phyloP scores from a whole-genome alignment of 1,140 invertebrate genomes.

The Condylostylus longicornis region DNA sequence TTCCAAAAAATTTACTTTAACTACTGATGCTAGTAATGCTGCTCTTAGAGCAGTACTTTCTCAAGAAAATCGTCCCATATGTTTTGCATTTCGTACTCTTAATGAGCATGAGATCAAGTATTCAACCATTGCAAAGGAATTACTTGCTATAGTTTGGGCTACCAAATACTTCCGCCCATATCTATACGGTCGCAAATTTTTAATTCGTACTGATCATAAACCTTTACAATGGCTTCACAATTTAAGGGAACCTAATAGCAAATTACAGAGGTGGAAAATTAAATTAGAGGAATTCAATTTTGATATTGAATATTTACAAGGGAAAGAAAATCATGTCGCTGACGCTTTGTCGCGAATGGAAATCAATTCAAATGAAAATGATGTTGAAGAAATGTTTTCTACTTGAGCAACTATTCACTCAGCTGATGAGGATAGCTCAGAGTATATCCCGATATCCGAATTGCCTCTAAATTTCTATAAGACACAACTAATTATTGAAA shows the following conservation, averaged over 20 bases:
- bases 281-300: slow-evolving; percentile 25
- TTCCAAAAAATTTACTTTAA: slow-evolving; percentile 8
- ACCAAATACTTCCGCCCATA: slow-evolving; percentile 34
- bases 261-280: slow-evolving; percentile 20
- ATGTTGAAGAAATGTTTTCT: too few relatives aligned
- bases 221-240: slow-evolving; percentile 34
- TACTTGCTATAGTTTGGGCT: slow-evolving; percentile 25
- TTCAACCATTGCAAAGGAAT: slow-evolving; percentile 18
- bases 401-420: too few relatives aligned
- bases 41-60: slow-evolving; percentile 11
- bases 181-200: slow-evolving; percentile 34
- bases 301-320: slow-evolving; percentile 19
- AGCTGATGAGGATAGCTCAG: background rate
- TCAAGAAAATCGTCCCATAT: slow-evolving; percentile 12
- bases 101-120: slow-evolving; percentile 20
- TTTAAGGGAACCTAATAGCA: slow-evolving; percentile 26
- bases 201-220: slow-evolving; percentile 35
- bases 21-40: slow-evolving; percentile 10
- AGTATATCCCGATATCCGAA: slow-evolving; percentile 4
- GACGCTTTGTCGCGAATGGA: too few relatives aligned
- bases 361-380: too few relatives aligned
- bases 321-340: slow-evolving; percentile 20
- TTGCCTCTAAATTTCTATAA: slow-evolving; percentile 1
- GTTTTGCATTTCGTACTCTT: slow-evolving; percentile 13
- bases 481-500: slow-evolving; percentile 5